Conservation (phyloP, 2,888 invertebrate genomes). For the Schrankia costaestrigalis region DNA sequence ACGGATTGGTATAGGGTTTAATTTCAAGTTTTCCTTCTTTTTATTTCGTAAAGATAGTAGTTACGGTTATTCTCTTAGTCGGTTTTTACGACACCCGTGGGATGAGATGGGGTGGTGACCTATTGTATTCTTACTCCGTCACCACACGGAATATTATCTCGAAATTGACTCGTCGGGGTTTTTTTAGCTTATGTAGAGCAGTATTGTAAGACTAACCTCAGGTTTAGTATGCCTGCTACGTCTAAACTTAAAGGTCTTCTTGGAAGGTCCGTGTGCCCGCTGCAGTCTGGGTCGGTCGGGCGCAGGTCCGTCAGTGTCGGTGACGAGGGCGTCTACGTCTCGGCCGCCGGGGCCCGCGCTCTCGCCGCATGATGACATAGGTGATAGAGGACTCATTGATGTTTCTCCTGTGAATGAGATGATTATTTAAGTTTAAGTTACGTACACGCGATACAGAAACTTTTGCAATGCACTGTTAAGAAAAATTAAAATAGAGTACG, state of each 20-base stretch:
- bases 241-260: conserved; percentile 94
- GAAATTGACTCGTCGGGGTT: background rate
- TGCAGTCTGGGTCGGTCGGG: conserved; percentile 87
- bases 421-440: too few relatives aligned
- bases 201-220: conserved; percentile 75
- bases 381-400: conserved; percentile 87
- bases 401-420: conserved; percentile 83
- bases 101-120: too few relatives aligned
- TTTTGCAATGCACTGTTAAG: too few relatives aligned
- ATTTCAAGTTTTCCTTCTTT: too few relatives aligned
- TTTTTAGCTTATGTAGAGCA: background rate
- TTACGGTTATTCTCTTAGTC: too few relatives aligned
- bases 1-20: too few relatives aligned
- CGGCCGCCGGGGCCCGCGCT: conserved; percentile 40
- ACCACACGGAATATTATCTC: too few relatives aligned
- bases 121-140: too few relatives aligned
- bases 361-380: conserved; percentile 77
- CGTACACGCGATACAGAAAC: too few relatives aligned
- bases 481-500: too few relatives aligned
- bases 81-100: too few relatives aligned
- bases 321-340: conserved; percentile 32
- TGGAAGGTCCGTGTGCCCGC: conserved; percentile 94
- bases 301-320: conserved; percentile 33
- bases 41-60: too few relatives aligned
- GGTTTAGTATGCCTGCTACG: conserved; percentile 87